Conservation (phyloP, 2,797 vertebrate species). For the Heterohyrax brucei region DNA sequence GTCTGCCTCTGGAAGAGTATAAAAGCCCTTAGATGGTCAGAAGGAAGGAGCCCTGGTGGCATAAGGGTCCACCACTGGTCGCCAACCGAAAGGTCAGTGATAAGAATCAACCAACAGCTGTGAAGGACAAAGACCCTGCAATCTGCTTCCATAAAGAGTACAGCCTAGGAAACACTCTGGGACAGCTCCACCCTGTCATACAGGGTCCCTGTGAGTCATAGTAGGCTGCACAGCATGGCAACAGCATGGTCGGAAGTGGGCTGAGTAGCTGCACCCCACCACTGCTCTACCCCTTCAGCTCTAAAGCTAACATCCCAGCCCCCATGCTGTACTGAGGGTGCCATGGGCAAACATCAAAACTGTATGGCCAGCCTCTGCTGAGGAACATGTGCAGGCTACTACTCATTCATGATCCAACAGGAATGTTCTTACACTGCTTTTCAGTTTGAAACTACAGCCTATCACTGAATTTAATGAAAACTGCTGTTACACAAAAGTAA, state of each 20-base stretch:
- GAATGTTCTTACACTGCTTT: conserved; percentile 45
- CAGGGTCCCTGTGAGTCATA: no score
- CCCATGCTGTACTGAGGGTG: background rate
- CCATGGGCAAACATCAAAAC: background rate
- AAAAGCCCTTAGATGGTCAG: background rate
- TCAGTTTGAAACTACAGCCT: conserved; percentile 21
- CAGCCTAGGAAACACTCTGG: no score
- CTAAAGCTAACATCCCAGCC: background rate
- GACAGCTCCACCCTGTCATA: no score
- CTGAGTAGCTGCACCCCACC: background rate
- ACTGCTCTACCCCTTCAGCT: background rate
- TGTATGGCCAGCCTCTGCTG: background rate
- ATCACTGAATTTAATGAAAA: conserved; percentile 45
- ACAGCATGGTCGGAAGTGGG: no score
- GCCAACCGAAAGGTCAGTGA: no score
- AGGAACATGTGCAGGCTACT: background rate
- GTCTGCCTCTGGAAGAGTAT: background rate
- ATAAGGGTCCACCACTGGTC: no score
- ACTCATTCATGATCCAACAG: conserved; percentile 14
- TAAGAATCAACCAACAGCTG: no score
- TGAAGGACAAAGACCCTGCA: no score
- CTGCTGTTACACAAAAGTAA: background rate
- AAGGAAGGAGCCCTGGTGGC: background rate
- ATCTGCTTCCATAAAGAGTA: no score
- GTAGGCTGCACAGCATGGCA: no score